A percentile compares a stretch with the other conserved stretches of the same genome.
These are phyloP conservation scores for Mesitornis unicolor DNA, from an alignment of 2,113 vertebrate genomes.

Conservation along the genomic window DNA sequence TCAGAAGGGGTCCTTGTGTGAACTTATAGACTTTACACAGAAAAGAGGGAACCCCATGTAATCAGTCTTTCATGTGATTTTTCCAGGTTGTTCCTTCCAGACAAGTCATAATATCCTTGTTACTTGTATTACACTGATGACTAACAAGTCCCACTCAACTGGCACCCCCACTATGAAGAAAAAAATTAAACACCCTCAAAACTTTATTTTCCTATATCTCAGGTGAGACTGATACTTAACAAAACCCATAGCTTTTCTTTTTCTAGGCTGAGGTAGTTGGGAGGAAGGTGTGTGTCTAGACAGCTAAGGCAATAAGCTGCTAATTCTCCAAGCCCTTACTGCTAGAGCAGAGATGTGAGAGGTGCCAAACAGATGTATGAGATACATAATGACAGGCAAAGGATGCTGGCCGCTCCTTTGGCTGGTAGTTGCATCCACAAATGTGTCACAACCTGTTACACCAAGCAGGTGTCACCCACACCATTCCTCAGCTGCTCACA, in stretches of 20 bases:
- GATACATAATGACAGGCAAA: background rate
- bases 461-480: background rate
- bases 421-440: background rate
- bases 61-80: background rate
- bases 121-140: background rate
- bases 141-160: background rate
- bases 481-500: background rate
- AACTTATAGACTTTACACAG: background rate
- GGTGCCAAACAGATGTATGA: background rate
- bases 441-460: background rate
- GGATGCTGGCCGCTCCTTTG: background rate
- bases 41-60: background rate
- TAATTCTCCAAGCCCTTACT: background rate
- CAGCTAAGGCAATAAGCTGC: background rate
- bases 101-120: background rate
- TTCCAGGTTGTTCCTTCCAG: background rate
- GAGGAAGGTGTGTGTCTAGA: background rate
- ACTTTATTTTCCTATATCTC: background rate
- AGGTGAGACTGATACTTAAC: background rate
- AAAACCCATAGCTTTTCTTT: background rate
- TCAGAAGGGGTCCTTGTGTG: background rate
- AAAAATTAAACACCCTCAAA: background rate
- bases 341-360: background rate
- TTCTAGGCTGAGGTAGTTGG: background rate
- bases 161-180: background rate